Base-by-base conservation (phyloP, 2,797 vertebrate species). In the Emys orbicularis region DNA sequence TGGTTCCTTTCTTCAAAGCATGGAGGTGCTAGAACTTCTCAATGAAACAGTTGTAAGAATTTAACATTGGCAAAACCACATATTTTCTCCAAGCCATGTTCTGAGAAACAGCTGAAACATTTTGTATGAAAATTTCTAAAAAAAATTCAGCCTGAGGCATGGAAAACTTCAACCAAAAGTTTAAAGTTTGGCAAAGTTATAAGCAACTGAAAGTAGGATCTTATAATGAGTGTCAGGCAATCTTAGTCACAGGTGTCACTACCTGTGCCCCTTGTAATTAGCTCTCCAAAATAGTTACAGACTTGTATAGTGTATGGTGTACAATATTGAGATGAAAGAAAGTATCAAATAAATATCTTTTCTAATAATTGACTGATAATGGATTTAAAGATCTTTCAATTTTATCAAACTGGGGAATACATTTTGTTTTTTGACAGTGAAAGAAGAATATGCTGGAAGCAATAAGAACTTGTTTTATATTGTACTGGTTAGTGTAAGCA, bases 401-500 rank as follows among this genome's bases (percentile, higher is more conserved):
- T 96, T 81, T 92, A 84, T 96, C 88, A 90, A 16, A 92, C 93
- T 94, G 54, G 85, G 83, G 95, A 97, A 87, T 94, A 90, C 77
- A 91, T 47, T 95, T 94, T 93, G 81, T 79, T 79, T 92, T 95
- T 86, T 56, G 76, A 81, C 77, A 96, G 83, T 92, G 61, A 88
- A 90, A 96, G 7, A 81, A 68, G 54, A 93, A 94, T 95, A 96
- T 98, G 90, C 91, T 96, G 94, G 89, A 95, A 91, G 79, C 74
- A 92, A 81, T 89, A 83, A 94, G 87, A 94, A 84, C 91, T 95
- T 47, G 27, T 57, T 90, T 98, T 96, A 97, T 89, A 92, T 83
- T 94, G 57, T 95, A 83, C 72, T 94, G 97, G 97, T 86, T 84
- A 98, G 97, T 87, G 92, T 52, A 8, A 97, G 97, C 97, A 97